Evolutionary conservation across 2,888 invertebrate species (phyloP), one percentile per base, ranked within the genome.

Genomic region (Drosophila cognata): DNA sequence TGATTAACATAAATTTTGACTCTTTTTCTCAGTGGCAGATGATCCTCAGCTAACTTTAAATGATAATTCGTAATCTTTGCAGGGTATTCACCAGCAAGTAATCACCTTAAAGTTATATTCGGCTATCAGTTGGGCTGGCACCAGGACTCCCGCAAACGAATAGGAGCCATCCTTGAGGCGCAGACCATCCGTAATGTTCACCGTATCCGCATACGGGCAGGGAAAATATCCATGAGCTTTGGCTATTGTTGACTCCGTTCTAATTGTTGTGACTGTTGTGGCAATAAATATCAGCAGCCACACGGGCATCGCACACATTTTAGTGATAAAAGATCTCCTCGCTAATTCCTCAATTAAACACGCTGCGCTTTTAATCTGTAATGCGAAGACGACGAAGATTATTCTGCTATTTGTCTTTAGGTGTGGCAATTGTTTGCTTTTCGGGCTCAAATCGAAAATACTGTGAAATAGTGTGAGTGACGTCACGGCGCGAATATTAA

Each of bases 141-240:
- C 86, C 5, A 92, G 46, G 0, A 92, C 63, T 0, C 91, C 92
- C 0, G 89, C 90, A 59, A 86, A 91, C 0, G 88, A 81, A 57
- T 93, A 92, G 6, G 91, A 89, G 11, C 93, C 93, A 63, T 93
- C 91, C 50, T 83, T 77, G 13, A 91, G 77, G 3, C 84, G 82
- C 0, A 83, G 65, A 0, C 91, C 91, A 28, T 88, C 89, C 7
- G 91, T 91, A 35, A 93, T 88, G 65, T 93, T 92, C 0, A 92
- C 90, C 0, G 92, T 90, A 28, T 92, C 84, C 4, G 83, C 77
- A 56, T 82, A 92, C n/a, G 80, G 68, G 58, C 92, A 92, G 21
- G 92, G 92, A 33, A 77, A 84, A 4, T 70, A 52, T 1, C 67
- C 48, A 25, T 59, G 16, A 11, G 28, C 29, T 35, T 43, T 50